Evolutionary conservation across 2,113 vertebrate species (phyloP).

Genomic region (Dipodomys stephensi): DNA sequence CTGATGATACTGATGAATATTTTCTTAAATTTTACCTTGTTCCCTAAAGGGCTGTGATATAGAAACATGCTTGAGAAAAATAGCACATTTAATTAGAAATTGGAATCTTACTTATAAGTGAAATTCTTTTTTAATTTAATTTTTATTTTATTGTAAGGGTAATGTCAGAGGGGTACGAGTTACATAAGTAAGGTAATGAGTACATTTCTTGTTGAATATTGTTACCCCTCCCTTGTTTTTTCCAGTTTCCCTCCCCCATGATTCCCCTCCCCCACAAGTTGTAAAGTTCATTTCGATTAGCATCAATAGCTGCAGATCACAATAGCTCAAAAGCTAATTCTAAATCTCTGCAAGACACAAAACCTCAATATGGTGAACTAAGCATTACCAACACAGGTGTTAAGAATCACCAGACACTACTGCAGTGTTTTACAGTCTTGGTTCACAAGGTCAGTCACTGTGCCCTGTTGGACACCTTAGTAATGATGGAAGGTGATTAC

Average conservation of each 20-base stretch:
- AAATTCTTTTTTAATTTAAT: background rate
- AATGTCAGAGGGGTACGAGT: no score
- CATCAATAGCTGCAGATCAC: no score
- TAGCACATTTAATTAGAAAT: background rate
- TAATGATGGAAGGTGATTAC: background rate
- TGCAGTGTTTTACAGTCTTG: background rate
- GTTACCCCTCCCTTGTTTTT: no score
- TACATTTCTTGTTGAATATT: no score
- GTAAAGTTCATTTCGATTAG: no score
- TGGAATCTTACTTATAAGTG: slow-evolving; percentile 9
- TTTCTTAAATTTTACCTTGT: slow-evolving; percentile 32
- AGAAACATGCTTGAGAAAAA: background rate
- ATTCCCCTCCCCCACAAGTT: no score
- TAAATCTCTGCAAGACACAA: background rate
- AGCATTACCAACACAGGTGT: background rate
- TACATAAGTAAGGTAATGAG: no score
- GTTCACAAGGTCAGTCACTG: background rate
- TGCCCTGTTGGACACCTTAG: background rate
- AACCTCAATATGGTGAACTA: background rate
- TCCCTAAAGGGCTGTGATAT: background rate
- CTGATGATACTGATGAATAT: background rate
- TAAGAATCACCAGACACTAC: no score
- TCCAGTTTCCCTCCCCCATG: no score
- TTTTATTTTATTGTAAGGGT: no score
- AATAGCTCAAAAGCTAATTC: background rate